Evolutionary conservation across 1,140 invertebrate species (phyloP), one percentile per base, ranked within the genome.

Genomic region (Brachionus paranguensis): DNA sequence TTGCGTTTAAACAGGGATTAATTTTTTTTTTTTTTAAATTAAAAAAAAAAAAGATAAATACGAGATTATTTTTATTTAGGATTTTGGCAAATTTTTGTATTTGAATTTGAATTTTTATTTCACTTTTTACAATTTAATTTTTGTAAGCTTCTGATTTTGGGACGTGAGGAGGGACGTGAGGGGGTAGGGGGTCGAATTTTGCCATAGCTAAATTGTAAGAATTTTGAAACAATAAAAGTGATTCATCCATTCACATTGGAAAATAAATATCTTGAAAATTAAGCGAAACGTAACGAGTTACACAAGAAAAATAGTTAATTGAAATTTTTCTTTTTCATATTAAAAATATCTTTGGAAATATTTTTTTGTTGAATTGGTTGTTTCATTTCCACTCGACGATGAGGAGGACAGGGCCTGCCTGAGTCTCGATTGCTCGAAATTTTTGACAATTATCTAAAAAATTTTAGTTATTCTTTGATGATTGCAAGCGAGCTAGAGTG

Each of bases 361-460:
- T 74, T 74, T 74, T 74, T 45, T 76, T 76, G 27, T 76, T 76
- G 43, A 76, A 50, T 72, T 72, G 37, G 41, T 72, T 72, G 37
- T 72, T 43, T 72, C 68, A 72, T 72, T 72, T 72, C 68, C 68
- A 72, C 68, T 37, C 53, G 20, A 20, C 8, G 53, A 60, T 3
- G 64, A 68, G 41, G 65, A 43, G 29, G 33, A 41, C 29, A 43
- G 41, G 68, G 68, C 17, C 68, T 72, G 68, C 17, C 68, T 72
- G 27, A 72, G 33, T 37, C 20, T 24, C 53, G 53, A 60, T 60
- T 60, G 53, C 53, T 60, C 53, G 53, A 60, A 60, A 60, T 17
- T 72, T 72, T 72, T 72, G 68, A 72, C 68, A 72, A 72, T 72
- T 72, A 72, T 72, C 68, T 72, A 72, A 72, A 72, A 72, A 72